Base-by-base conservation (phyloP, 2,888 invertebrate genomes). In the Orchestes rusci region DNA sequence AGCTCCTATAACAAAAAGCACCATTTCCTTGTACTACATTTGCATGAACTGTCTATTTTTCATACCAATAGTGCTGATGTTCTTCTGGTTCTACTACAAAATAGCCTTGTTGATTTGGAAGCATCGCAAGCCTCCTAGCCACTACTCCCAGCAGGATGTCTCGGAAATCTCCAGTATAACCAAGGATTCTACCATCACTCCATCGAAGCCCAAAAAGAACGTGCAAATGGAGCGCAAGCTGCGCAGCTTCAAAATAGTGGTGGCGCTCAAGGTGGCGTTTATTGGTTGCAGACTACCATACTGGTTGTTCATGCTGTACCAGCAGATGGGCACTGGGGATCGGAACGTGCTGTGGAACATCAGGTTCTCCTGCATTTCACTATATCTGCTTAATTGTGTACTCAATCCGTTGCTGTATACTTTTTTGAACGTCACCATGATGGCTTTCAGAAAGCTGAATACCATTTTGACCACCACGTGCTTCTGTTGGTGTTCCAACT, bases 391-490 rank as follows among this genome's bases (percentile, higher is more conserved):
- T 3, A 77, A 73, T 53, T 74, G 74, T 31, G 71, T 71, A 1
- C 48, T 77, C 15, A 76, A 79, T 67, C 79, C 79, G 1, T 68
- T 79, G 32, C 62, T 79, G 17, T 79, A 79, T 53, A 73, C 77
- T 1, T 78, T 77, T 53, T 61, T 78, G 4, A 70, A 73, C 27
- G 72, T 75, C 54, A 72, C 76, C 2, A 59, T 75, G 27, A 50
- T 51, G 3, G 52, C 56, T 16, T 51, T 58, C 27, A 55, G 55
- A 30, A 59, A 55, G 43, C 39, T 64, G 7, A 60, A 55, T 10
- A 62, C 63, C 34, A 65, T 67, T 37, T 45, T 61, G 7, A 62
- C 59, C 33, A 59, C 62, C 44, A 57, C 65, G 30, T 65, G 61
- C 39, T 68, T 66, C 42, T 68, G 65, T 45, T 68, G 65, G 42